Evolutionary conservation across 2,113 vertebrate species (phyloP).

Genomic region (Pteruthius melanotis): DNA sequence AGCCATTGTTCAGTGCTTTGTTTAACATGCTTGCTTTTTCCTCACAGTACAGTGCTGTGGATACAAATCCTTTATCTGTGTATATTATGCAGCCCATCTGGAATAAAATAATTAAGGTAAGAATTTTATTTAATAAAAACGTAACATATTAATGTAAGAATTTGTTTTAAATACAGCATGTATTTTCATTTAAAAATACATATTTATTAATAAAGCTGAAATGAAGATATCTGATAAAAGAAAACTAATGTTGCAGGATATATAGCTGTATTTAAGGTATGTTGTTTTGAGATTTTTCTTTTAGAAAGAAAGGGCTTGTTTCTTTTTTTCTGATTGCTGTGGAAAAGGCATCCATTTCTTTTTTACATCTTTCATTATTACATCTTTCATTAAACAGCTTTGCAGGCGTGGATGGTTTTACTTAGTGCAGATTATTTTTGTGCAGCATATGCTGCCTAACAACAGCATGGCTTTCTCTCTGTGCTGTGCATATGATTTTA

Average conservation of each 20-base stretch:
- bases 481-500: constrained; percentile 12
- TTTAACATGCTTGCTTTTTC: neutral
- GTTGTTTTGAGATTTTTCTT: neutral
- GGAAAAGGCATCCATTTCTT: neutral
- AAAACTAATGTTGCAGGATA: neutral
- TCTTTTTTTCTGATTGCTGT: neutral
- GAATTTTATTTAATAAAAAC: neutral
- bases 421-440: neutral
- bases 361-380: neutral
- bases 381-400: constrained; percentile 26
- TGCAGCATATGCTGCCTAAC: neutral
- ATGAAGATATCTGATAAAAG: neutral
- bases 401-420: neutral
- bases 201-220: neutral
- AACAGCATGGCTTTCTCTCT: constrained; percentile 4
- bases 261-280: neutral
- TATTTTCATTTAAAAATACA: neutral
- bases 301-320: neutral
- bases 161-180: neutral
- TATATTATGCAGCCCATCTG: constrained; percentile 73
- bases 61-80: constrained; percentile 72
- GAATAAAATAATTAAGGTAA: constrained; percentile 71
- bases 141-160: neutral
- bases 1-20: neutral
- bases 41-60: constrained; percentile 71